Base-by-base conservation (phyloP, 2,888 invertebrate genomes). In the Plebejus melissa region DNA sequence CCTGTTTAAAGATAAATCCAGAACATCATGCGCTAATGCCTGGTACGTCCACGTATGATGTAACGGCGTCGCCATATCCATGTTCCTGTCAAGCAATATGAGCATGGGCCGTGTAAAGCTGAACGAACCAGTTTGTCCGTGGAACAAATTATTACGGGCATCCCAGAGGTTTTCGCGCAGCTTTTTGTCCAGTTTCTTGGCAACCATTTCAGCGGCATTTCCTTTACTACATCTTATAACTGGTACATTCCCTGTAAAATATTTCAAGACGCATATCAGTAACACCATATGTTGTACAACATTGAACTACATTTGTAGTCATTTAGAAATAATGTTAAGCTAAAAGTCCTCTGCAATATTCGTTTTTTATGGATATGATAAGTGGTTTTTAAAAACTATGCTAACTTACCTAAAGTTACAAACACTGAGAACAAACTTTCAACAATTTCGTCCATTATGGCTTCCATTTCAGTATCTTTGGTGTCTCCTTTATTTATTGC, bases 31-130 rank as follows among this genome's bases (percentile, higher is more conserved):
- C 38, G 98, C 97, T 76, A 99, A 91, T 0, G 99, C 99, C 90
- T 99, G 99, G 89, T 99, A 99, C 0, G 99, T 99, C 99, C 99
- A 99, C 0, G 99, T 99, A 89, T 99, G 99, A 94, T 99, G 99
- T 77, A 99, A 92, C 38, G 99, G 99, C 69, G 99, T 99, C 1
- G 99, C 99, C 95, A 99, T 96, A 88, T 99, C 99, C 79, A 99
- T 95, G 89, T 98, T 98, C 77, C 99, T 95, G 88, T 99, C 99
- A 76, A 99, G 93, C 77, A 99, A 93, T 79, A 99, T 96, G 54
- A 99, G 93, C 82, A 99, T 94, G 0, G 99, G 99, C 74, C 99
- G 94, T 83, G 99, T 98, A 87, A 99, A 99, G 88, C 98, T 97
- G 83, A 95, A 96, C 75, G 95, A 94, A 0, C 97, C 96, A 0